Evolutionary conservation across 1,140 invertebrate species (phyloP).

Genomic region (Chrysopa pallens): DNA sequence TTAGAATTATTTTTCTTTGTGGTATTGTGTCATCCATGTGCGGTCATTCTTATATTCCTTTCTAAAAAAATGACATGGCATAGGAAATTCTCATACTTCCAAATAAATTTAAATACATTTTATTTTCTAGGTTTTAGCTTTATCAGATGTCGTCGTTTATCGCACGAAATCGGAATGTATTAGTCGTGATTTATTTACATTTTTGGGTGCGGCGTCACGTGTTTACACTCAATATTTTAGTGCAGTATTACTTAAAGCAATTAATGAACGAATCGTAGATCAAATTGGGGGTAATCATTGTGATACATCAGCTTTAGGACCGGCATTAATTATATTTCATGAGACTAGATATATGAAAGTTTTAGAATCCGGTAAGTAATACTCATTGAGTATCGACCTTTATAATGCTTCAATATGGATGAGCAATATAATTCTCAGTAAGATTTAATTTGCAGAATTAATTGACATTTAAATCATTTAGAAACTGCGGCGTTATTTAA

Average conservation of each 20-base stretch:
- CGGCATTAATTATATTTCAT: slow-evolving; percentile 63
- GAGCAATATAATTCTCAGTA: too few relatives aligned
- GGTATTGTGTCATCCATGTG: too few relatives aligned
- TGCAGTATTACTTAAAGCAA: slow-evolving; percentile 20
- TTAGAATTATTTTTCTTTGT: too few relatives aligned
- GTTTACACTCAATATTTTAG: slow-evolving; percentile 61
- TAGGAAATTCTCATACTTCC: too few relatives aligned
- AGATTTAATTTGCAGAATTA: too few relatives aligned
- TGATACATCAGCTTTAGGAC: slow-evolving; percentile 27
- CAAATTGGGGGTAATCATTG: slow-evolving; percentile 3
- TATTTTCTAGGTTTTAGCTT: slow-evolving; percentile 28
- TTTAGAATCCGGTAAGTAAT: slow-evolving; percentile 21
- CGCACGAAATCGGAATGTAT: slow-evolving; percentile 58
- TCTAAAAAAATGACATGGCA: too few relatives aligned
- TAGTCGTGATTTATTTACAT: slow-evolving; percentile 62
- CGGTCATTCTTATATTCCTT: too few relatives aligned
- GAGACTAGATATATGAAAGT: slow-evolving; percentile 60
- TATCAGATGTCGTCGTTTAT: slow-evolving; percentile 71
- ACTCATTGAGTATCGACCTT: too few relatives aligned
- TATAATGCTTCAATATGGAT: too few relatives aligned
- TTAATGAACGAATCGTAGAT: slow-evolving; percentile 21
- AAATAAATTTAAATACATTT: too few relatives aligned
- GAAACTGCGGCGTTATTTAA: too few relatives aligned
- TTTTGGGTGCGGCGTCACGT: slow-evolving; percentile 58
- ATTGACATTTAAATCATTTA: too few relatives aligned